These are phyloP conservation scores for Paramormyrops kingsleyae DNA, from an alignment of 2,113 vertebrate genomes.

Conservation along the genomic window DNA sequence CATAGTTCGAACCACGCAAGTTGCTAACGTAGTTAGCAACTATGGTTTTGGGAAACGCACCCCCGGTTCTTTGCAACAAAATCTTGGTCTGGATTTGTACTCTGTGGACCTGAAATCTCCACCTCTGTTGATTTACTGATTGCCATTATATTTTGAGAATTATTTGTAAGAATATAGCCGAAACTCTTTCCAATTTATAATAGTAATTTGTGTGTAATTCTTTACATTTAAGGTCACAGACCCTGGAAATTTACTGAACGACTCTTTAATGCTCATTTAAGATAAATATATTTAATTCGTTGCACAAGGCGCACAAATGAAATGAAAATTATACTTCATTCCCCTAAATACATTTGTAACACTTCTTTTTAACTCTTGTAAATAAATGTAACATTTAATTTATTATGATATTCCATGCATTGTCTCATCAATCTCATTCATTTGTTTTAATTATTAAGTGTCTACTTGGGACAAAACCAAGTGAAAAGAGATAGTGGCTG, in stretches of 20 bases:
- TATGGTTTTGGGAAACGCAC: too few relatives aligned
- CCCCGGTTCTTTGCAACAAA: too few relatives aligned
- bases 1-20: too few relatives aligned
- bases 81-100: too few relatives aligned
- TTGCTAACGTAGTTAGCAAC: too few relatives aligned
- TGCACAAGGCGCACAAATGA: neutral
- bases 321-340: neutral
- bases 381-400: neutral
- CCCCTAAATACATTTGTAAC: neutral
- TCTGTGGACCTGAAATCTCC: too few relatives aligned
- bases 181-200: neutral
- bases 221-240: neutral
- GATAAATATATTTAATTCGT: neutral
- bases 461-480: neutral
- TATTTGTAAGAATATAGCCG: neutral
- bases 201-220: neutral
- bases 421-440: neutral
- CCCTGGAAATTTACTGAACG: neutral
- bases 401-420: neutral
- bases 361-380: neutral
- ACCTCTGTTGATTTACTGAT: neutral
- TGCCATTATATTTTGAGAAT: neutral
- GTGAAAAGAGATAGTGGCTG: neutral
- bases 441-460: neutral
- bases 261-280: neutral